Conservation (phyloP, 2,113 vertebrate species). For the Tretioscincus oriximinensis region DNA sequence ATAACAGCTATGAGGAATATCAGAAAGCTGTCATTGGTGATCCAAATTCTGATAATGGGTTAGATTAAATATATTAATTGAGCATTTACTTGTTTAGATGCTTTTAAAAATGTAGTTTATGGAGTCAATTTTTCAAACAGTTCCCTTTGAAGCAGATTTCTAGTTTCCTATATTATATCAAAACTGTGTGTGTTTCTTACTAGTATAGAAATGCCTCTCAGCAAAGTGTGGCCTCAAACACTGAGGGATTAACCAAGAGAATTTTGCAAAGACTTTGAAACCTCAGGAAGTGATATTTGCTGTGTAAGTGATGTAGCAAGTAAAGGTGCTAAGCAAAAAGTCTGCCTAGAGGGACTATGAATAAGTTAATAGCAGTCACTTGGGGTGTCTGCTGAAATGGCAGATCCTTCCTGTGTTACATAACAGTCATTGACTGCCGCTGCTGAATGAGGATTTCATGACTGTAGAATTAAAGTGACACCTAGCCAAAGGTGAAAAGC, state of each 20-base stretch:
- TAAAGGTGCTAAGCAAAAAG: not conserved
- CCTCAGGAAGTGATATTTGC: not conserved
- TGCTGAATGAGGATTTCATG: not conserved
- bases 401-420: not conserved
- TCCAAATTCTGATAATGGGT: too few species aligned
- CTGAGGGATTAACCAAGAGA: not conserved
- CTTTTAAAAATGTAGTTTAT: not conserved
- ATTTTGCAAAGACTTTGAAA: not conserved
- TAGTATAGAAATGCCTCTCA: not conserved
- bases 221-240: not conserved
- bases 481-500: not conserved
- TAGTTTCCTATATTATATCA: not conserved
- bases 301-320: not conserved
- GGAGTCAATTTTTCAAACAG: not conserved
- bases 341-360: not conserved
- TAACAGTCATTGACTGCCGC: not conserved
- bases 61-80: too few species aligned
- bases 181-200: not conserved
- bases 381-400: not conserved
- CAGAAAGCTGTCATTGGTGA: too few species aligned
- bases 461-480: not conserved
- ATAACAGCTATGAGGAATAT: too few species aligned
- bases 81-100: too few species aligned
- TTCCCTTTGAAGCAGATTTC: not conserved
- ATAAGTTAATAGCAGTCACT: constrained; percentile 9